phyloP scores from a whole-genome alignment of 2,888 invertebrate genomes.

The Protophormia terraenovae region DNA sequence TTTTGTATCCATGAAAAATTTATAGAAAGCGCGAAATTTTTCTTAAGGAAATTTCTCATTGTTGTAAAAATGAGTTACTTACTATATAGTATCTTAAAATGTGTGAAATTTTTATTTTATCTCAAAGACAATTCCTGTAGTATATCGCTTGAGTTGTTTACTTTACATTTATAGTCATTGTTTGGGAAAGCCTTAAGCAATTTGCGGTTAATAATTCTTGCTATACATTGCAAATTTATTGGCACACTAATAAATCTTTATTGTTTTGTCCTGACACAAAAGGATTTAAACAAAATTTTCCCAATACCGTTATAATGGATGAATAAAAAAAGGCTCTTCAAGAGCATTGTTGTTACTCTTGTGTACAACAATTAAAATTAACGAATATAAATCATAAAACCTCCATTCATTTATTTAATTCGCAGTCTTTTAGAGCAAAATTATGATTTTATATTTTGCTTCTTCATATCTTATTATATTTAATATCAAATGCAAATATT shows the following conservation, averaged over 20 bases:
- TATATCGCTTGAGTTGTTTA: neutral
- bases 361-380: neutral
- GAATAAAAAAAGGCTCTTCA: neutral
- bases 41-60: neutral
- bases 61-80: neutral
- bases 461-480: neutral
- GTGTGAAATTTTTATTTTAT: conserved; percentile 1
- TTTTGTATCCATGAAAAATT: neutral
- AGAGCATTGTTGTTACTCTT: neutral
- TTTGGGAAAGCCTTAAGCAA: conserved; percentile 31
- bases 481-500: conserved; percentile 17
- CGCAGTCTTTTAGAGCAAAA: neutral
- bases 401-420: neutral
- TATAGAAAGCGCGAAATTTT: neutral
- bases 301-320: neutral
- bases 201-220: conserved; percentile 45
- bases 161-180: conserved; percentile 18
- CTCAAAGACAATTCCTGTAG: neutral
- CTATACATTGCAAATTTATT: conserved; percentile 11
- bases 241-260: conserved; percentile 29
- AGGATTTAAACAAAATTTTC: neutral
- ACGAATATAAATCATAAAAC: neutral
- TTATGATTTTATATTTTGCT: neutral
- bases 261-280: neutral
- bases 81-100: neutral